A percentile compares a stretch with the other conserved stretches of the same genome.
phyloP scores from a whole-genome alignment of 2,888 invertebrate genomes.

The Stenichneumon culpator region DNA sequence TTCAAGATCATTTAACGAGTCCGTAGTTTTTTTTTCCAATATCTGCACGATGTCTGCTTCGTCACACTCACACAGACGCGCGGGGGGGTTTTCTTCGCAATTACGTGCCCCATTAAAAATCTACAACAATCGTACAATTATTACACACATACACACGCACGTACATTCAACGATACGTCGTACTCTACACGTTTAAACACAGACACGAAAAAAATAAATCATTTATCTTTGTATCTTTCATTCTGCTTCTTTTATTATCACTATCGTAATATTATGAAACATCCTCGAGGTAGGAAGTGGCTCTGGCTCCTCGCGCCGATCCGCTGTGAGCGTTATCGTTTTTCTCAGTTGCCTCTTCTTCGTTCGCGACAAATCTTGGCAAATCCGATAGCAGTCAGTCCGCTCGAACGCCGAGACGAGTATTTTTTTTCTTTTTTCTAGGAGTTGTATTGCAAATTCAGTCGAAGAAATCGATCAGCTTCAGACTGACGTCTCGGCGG shows the following conservation, averaged over 20 bases:
- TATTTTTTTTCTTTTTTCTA: conserved; percentile 4
- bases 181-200: conserved; percentile 38
- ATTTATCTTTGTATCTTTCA: not conserved
- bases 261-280: conserved; percentile 16
- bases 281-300: conserved; percentile 52
- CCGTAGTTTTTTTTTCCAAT: not conserved
- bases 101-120: conserved; percentile 6
- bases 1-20: conserved; percentile 9
- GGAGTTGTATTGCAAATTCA: conserved; percentile 1
- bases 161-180: conserved; percentile 33
- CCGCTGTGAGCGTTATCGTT: not conserved
- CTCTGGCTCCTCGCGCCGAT: conserved; percentile 22
- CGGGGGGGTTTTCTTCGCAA: conserved; percentile 14
- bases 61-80: not conserved
- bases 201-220: conserved; percentile 40
- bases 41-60: not conserved
- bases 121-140: conserved; percentile 25
- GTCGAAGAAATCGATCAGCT: not conserved
- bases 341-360: not conserved
- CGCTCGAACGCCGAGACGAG: not conserved
- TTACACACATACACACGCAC: conserved; percentile 14
- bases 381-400: not conserved
- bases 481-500: conserved; percentile 83
- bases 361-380: not conserved
- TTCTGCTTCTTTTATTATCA: not conserved